Evolutionary conservation across 2,113 vertebrate species (phyloP).

Genomic region (Pelusios castaneus): DNA sequence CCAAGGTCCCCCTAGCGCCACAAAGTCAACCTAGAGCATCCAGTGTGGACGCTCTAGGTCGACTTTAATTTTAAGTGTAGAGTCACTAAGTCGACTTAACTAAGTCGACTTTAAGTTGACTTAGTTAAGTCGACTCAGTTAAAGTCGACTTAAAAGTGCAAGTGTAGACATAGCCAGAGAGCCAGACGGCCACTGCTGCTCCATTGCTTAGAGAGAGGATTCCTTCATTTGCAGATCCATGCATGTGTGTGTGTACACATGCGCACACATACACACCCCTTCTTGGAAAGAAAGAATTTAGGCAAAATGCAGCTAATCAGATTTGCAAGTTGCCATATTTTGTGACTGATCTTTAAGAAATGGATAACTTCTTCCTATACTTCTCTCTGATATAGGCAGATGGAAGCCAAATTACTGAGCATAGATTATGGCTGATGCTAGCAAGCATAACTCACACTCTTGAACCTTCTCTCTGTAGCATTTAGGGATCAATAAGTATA

Average conservation of each 20-base stretch:
- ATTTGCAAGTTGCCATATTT: background rate
- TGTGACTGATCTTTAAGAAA: background rate
- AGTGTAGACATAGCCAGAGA: too few relatives aligned
- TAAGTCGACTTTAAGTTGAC: too few relatives aligned
- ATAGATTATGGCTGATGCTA: background rate
- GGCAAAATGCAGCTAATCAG: background rate
- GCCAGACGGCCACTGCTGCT: background rate
- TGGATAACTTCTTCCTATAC: background rate
- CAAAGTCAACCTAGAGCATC: too few relatives aligned
- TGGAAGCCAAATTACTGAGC: background rate
- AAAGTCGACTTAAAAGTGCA: too few relatives aligned
- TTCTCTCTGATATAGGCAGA: background rate
- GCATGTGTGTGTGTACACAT: too few relatives aligned
- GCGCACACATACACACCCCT: too few relatives aligned
- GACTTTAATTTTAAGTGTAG: too few relatives aligned
- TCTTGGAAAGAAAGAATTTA: background rate
- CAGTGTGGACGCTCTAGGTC: too few relatives aligned
- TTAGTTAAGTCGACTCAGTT: too few relatives aligned
- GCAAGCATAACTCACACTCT: background rate
- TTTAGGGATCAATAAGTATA: background rate
- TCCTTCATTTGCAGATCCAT: background rate
- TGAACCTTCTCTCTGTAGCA: background rate
- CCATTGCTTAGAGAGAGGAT: background rate
- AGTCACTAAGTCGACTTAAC: too few relatives aligned
- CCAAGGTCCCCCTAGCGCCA: too few relatives aligned